A percentile compares a stretch with the other conserved stretches of the same genome.
These are phyloP conservation scores for Lepus americanus DNA, from an alignment of 2,113 vertebrate species.

Conservation along the genomic window DNA sequence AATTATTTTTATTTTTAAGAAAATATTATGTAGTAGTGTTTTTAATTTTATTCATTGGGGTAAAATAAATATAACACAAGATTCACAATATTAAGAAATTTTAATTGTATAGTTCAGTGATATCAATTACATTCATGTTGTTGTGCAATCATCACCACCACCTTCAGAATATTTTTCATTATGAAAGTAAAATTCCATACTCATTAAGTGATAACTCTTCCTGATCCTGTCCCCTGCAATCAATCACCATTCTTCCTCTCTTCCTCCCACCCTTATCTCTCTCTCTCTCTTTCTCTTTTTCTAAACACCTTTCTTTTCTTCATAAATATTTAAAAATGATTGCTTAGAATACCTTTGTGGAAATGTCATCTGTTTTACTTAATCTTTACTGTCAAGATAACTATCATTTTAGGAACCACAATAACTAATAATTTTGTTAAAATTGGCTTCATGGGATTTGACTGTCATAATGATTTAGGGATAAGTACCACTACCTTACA, in stretches of 20 bases:
- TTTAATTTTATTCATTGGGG: background rate
- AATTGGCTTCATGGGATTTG: background rate
- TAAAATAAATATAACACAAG: background rate
- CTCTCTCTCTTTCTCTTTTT: too few relatives aligned
- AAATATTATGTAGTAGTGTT: background rate
- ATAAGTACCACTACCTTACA: background rate
- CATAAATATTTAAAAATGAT: background rate
- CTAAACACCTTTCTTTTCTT: background rate
- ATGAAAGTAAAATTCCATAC: background rate
- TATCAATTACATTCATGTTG: background rate
- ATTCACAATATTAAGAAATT: background rate
- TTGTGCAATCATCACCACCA: background rate
- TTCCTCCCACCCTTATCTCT: background rate
- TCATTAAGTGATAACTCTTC: background rate
- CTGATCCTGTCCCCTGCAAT: background rate
- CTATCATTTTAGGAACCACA: background rate
- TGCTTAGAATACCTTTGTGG: background rate
- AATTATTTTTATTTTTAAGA: background rate
- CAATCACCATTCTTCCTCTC: background rate
- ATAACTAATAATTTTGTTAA: background rate
- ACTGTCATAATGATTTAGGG: background rate
- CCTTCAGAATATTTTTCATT: background rate
- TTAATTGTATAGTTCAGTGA: background rate
- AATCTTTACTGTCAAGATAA: slow-evolving; percentile 22
- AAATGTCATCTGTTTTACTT: background rate